Evolutionary conservation across 1,140 invertebrate genomes (phyloP).

Genomic region (Drepana arcuata): DNA sequence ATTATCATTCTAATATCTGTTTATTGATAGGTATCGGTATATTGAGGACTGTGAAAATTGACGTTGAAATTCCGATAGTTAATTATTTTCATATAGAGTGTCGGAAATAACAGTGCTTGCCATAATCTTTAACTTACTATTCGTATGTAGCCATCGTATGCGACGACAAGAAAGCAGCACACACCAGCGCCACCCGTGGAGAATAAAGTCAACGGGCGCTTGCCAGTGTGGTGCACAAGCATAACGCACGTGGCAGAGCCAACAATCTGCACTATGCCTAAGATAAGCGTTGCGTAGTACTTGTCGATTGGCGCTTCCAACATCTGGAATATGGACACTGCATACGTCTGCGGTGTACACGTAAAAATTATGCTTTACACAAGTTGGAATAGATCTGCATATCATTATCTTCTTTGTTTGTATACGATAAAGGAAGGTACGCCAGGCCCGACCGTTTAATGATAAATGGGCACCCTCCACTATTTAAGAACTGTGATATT

Average conservation of each 20-base stretch:
- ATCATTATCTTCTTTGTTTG: background rate
- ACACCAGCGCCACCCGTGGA: constrained; percentile 76
- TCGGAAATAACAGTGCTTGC: constrained; percentile 26
- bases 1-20: no score
- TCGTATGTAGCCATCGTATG: constrained; percentile 68
- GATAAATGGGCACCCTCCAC: no score
- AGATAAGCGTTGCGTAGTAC: constrained; percentile 79
- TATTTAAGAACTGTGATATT: no score
- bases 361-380: background rate
- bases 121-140: constrained; percentile 33
- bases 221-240: constrained; percentile 79
- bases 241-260: constrained; percentile 76
- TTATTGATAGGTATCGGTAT: no score
- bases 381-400: background rate
- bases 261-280: constrained; percentile 78
- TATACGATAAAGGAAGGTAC: no score
- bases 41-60: no score
- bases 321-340: constrained; percentile 79
- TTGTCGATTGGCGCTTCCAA: constrained; percentile 80
- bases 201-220: constrained; percentile 77
- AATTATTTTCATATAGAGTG: background rate
- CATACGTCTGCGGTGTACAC: constrained; percentile 73
- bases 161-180: constrained; percentile 74
- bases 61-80: no score
- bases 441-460: no score